Conservation (phyloP, 1,140 invertebrate genomes). For the Pygmarrhopalites habei region DNA sequence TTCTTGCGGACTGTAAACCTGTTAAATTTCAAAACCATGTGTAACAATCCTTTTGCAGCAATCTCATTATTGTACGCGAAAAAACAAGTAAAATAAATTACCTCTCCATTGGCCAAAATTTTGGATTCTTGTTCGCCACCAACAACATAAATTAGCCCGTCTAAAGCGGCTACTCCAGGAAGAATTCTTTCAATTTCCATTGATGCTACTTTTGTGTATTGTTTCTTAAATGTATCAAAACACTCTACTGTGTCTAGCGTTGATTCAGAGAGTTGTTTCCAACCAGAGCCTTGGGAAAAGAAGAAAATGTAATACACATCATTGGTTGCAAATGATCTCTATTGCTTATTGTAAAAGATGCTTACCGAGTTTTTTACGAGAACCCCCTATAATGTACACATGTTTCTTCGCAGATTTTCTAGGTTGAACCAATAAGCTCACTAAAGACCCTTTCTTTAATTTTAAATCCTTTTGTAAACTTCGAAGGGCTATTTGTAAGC, state of each 20-base stretch:
- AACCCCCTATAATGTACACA: conserved; percentile 85
- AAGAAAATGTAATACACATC: too few species aligned
- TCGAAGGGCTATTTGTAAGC: conserved; percentile 67
- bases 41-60: too few species aligned
- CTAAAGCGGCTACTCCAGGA: conserved; percentile 79
- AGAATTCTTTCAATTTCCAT: conserved; percentile 82
- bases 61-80: too few species aligned
- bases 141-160: conserved; percentile 81
- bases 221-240: conserved; percentile 48
- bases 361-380: conserved; percentile 65
- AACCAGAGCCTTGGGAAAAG: too few species aligned
- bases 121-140: conserved; percentile 85
- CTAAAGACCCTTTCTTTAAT: conserved; percentile 65
- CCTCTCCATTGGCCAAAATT: conserved; percentile 83
- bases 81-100: conserved; percentile 37
- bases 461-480: conserved; percentile 75
- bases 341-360: too few species aligned
- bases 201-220: conserved; percentile 69
- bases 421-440: conserved; percentile 65
- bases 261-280: conserved; percentile 39
- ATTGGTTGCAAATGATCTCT: too few species aligned
- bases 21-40: too few species aligned
- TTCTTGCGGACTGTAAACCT: conserved; percentile 68
- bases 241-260: conserved; percentile 32
- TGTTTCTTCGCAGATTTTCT: conserved; percentile 75